phyloP scores from a whole-genome alignment of 2,888 invertebrate genomes.

The Peribatodes rhomboidaria region DNA sequence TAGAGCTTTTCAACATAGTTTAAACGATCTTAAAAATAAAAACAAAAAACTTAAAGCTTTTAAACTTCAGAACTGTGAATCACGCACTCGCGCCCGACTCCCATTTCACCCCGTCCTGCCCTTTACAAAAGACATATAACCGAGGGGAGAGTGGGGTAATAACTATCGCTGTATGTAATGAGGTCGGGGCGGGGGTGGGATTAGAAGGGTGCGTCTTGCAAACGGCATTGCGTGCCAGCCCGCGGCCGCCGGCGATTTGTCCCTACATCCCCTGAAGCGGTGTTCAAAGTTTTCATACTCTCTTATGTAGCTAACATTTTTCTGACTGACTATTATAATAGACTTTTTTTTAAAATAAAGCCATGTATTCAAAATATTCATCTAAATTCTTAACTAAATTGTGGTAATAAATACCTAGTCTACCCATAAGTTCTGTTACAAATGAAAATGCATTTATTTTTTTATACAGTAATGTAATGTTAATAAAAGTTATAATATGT shows the following conservation, averaged over 20 bases:
- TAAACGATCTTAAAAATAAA: neutral
- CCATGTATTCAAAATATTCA: too few species aligned
- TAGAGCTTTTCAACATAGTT: too few species aligned
- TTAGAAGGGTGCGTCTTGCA: constrained; percentile 85
- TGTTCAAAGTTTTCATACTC: constrained; percentile 57
- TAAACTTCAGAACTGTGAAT: constrained; percentile 42
- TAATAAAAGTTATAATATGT: too few species aligned
- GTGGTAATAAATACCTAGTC: too few species aligned
- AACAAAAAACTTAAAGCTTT: neutral
- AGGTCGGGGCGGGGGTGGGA: constrained; percentile 62
- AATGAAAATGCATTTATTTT: too few species aligned
- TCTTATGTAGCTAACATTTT: neutral
- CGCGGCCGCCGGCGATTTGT: constrained; percentile 82
- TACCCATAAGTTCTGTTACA: too few species aligned
- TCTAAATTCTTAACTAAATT: too few species aligned
- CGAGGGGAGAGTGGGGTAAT: constrained; percentile 64
- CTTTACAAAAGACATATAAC: constrained; percentile 83
- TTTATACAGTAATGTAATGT: too few species aligned
- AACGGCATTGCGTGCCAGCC: constrained; percentile 80
- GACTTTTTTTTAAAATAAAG: neutral
- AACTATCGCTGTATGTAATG: constrained; percentile 84
- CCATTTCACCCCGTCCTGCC: constrained; percentile 51
- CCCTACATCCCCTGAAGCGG: constrained; percentile 71
- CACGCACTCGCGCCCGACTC: constrained; percentile 47
- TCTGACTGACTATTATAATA: neutral